Evolutionary conservation across 2,797 vertebrate species (phyloP), one percentile per base, ranked within the genome.

Genomic region (Triplophysa bombifrons): DNA sequence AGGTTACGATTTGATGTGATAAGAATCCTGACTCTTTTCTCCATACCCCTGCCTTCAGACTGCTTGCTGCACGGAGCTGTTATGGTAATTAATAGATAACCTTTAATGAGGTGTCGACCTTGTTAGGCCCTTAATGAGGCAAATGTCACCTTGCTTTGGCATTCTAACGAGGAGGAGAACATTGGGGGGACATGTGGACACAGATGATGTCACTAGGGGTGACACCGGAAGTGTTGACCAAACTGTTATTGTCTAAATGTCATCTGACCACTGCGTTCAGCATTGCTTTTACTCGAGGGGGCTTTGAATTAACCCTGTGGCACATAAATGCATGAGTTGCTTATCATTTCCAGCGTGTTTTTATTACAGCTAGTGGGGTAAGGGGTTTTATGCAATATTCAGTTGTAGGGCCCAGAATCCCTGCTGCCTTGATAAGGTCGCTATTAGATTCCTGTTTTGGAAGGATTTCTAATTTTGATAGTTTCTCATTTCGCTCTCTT

Each of bases 41-140:
- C 83, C 87, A 86, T 84, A 82, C 46, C 0, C 78, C 56, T 65
- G 3, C 55, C 65, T 46, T 11, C 17, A 34, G n/a, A 27, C 13
- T 46, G 63, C 82, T 74, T 58, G 19, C 55, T 30, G 69, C 58
- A 63, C 78, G 25, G 71, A 86, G 84, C 88, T 92, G 88, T 93
- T 86, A 85, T 83, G 51, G 78, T 92, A 93, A 94, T 94, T 93
- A 94, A 91, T 88, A 89, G 89, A 93, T 93, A 90, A 93, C 93
- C 93, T 94, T 94, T 93, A 92, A 93, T 91, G 87, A 92, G 90
- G 79, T 88, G 78, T 82, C 82, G 78, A 70, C 85, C 87, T 88
- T 79, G 63, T 86, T 85, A 82, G 87, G 81, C 65, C 85, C 68
- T 84, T 87, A 86, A 88, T 86, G 81, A 86, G 79, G 76, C 77